Evolutionary conservation across 2,113 vertebrate genomes (phyloP).

Genomic region (Aramus guarauna): DNA sequence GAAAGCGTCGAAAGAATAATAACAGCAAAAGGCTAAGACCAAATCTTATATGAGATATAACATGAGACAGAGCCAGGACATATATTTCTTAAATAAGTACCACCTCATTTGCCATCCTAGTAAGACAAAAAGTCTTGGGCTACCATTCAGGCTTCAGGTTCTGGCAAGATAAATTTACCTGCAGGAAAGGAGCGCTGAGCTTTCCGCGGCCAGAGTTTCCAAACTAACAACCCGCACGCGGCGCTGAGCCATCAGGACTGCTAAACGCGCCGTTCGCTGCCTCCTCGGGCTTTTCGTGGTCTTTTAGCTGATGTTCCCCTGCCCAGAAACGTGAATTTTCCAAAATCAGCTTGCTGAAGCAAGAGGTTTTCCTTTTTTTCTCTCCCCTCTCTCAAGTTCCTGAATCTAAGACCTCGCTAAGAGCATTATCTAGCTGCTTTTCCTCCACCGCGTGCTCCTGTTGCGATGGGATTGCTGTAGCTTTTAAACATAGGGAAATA

Average conservation of each 20-base stretch:
- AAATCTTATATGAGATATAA: neutral
- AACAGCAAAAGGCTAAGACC: neutral
- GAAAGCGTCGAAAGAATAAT: constrained; percentile 45
- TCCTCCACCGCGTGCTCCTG: fast-evolving
- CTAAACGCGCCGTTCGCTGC: fast-evolving
- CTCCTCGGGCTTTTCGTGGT: neutral
- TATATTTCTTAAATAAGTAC: neutral
- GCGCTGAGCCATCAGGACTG: fast-evolving
- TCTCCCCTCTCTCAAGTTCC: too few relatives aligned
- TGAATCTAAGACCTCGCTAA: neutral
- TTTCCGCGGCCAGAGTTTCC: neutral
- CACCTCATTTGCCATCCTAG: neutral
- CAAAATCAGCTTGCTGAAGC: neutral
- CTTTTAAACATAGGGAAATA: neutral
- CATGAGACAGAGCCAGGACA: neutral
- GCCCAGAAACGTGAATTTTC: neutral
- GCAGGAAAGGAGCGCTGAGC: neutral
- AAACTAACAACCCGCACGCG: fast-evolving
- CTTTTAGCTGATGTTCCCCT: neutral
- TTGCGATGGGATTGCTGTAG: too few relatives aligned
- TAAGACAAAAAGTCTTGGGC: too few relatives aligned
- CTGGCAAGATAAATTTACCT: too few relatives aligned
- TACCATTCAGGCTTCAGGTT: too few relatives aligned
- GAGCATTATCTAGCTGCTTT: neutral
- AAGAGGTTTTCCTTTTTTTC: neutral